These are phyloP conservation scores for Pomatorhinus ruficollis DNA, from an alignment of 2,113 vertebrate genomes.

Conservation along the genomic window DNA sequence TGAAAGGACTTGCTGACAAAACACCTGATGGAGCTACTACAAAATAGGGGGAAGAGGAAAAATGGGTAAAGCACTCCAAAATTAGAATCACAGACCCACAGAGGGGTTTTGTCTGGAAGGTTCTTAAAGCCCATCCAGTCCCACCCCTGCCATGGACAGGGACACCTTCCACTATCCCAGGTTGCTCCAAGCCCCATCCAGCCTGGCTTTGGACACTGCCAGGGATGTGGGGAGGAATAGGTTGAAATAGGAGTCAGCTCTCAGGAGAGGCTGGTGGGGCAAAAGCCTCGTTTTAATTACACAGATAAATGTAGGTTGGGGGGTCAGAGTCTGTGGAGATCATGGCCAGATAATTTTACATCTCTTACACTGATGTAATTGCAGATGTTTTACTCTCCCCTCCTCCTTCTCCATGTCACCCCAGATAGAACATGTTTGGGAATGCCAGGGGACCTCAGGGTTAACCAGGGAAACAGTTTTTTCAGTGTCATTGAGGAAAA, in stretches of 20 bases:
- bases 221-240: not conserved
- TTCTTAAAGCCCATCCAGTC: not conserved
- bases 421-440: not conserved
- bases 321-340: not conserved
- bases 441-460: not conserved
- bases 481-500: not conserved
- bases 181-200: accelerated
- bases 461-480: not conserved
- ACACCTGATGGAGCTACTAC: not conserved
- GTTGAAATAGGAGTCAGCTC: not conserved
- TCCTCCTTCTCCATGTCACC: not conserved
- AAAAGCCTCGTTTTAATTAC: not conserved
- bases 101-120: not conserved
- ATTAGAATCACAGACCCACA: not conserved
- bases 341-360: accelerated
- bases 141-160: not conserved
- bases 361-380: not conserved
- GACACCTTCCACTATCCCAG: not conserved
- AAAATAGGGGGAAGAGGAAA: not conserved
- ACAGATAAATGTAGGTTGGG: not conserved
- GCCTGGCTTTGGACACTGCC: accelerated
- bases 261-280: not conserved
- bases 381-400: not conserved
- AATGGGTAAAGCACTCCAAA: not conserved
- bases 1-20: not conserved